Evolutionary conservation across 2,888 invertebrate genomes (phyloP).

Genomic region (Sesia apiformis): DNA sequence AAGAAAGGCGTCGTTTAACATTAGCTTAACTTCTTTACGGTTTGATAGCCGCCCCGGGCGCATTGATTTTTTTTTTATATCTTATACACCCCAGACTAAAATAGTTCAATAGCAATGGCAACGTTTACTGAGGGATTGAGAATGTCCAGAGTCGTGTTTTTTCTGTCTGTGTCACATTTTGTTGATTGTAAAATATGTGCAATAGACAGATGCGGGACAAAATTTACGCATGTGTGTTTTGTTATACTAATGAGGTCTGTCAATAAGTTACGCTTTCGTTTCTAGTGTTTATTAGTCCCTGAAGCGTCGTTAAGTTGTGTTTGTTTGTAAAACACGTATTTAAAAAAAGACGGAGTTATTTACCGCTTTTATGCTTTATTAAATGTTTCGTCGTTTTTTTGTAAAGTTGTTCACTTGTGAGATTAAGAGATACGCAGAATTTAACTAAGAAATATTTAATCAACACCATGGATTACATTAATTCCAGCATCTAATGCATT

Average conservation of each 20-base stretch:
- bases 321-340: constrained; percentile 38
- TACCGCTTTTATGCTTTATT: neutral
- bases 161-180: constrained; percentile 24
- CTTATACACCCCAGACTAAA: constrained; percentile 26
- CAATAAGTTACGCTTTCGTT: constrained; percentile 59
- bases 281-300: constrained; percentile 33
- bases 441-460: no score
- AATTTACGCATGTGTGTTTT: constrained; percentile 62
- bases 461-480: no score
- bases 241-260: constrained; percentile 65
- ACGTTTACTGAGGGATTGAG: constrained; percentile 32
- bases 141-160: constrained; percentile 32
- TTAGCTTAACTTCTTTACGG: constrained; percentile 73
- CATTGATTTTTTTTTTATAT: constrained; percentile 25
- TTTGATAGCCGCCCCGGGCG: constrained; percentile 60
- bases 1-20: constrained; percentile 71
- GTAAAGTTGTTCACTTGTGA: no score
- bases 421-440: no score
- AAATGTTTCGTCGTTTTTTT: neutral
- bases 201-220: constrained; percentile 51
- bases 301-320: constrained; percentile 40
- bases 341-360: neutral
- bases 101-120: constrained; percentile 36
- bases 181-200: constrained; percentile 43
- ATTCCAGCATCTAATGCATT: no score